phyloP scores from a whole-genome alignment of 2,113 vertebrate species.

The Ophthalmolycus amberensis region DNA sequence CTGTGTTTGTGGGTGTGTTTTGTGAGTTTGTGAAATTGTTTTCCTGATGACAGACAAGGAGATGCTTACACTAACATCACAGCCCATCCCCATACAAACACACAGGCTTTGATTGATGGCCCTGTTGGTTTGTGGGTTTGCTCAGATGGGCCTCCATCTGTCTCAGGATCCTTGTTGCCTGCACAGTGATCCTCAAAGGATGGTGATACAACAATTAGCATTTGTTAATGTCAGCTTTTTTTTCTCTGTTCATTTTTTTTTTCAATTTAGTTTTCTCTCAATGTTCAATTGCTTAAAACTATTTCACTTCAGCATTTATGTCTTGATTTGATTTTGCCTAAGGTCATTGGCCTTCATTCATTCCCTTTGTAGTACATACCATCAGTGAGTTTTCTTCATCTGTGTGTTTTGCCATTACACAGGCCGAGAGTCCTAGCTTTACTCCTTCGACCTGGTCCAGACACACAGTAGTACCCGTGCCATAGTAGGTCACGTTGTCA shows the following conservation, averaged over 20 bases:
- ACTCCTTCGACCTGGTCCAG: constrained; percentile 7
- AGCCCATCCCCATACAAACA: constrained; percentile 44
- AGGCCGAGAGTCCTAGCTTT: constrained; percentile 13
- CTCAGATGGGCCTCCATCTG: constrained; percentile 71
- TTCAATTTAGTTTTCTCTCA: constrained; percentile 10
- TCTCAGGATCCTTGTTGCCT: constrained; percentile 52
- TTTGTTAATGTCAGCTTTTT: constrained; percentile 67
- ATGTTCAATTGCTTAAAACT: not conserved
- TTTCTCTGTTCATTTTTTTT: constrained; percentile 3
- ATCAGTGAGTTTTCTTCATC: constrained; percentile 32
- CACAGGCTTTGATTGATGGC: constrained; percentile 67
- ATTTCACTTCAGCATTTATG: constrained; percentile 14
- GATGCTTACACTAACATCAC: constrained; percentile 57
- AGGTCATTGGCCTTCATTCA: constrained; percentile 24
- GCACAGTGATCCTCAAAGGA: constrained; percentile 57
- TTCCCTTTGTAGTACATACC: constrained; percentile 20
- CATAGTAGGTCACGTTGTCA: constrained; percentile 24
- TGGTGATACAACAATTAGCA: constrained; percentile 57
- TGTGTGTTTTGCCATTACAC: constrained; percentile 23
- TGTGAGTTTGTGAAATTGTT: constrained; percentile 45
- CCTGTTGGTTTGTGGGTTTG: constrained; percentile 67
- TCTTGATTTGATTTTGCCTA: constrained; percentile 11
- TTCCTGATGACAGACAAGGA: constrained; percentile 47
- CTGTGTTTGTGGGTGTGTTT: constrained; percentile 32
- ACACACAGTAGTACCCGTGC: not conserved